These are phyloP conservation scores for Pseudococcus longispinus DNA, from an alignment of 2,888 invertebrate genomes.

Conservation along the genomic window DNA sequence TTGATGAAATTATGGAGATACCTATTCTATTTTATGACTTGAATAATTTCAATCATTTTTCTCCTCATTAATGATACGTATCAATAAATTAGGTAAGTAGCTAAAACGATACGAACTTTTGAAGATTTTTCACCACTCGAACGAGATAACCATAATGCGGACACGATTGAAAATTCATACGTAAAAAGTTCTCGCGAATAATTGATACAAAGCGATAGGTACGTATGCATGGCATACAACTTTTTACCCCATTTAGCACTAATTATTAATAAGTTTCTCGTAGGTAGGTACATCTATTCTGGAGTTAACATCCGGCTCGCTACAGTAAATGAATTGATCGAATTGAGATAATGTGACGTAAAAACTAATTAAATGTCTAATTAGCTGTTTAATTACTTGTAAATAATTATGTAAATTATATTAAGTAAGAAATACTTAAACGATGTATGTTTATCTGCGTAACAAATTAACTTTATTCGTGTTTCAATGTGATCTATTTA, in stretches of 20 bases:
- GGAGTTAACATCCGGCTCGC: not conserved
- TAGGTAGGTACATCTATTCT: not conserved
- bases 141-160: not conserved
- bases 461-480: constrained; percentile 30
- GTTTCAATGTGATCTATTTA: constrained; percentile 30
- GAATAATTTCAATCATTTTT: too few relatives aligned
- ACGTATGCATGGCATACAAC: not conserved
- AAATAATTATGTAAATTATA: constrained; percentile 52
- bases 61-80: too few relatives aligned
- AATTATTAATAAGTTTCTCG: not conserved
- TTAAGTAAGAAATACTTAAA: constrained; percentile 33
- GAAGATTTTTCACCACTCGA: too few relatives aligned
- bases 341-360: constrained; percentile 48
- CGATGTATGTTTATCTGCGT: constrained; percentile 21
- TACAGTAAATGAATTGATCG: constrained; percentile 34
- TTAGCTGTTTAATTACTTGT: constrained; percentile 49
- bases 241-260: not conserved
- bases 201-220: not conserved
- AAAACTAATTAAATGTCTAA: constrained; percentile 45
- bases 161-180: not conserved
- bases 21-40: too few relatives aligned
- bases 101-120: too few relatives aligned
- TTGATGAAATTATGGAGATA: too few relatives aligned
- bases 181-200: not conserved
- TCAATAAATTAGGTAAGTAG: too few relatives aligned